Conservation (phyloP, 2,888 invertebrate genomes). For the Acanthococcus lagerstroemiae region DNA sequence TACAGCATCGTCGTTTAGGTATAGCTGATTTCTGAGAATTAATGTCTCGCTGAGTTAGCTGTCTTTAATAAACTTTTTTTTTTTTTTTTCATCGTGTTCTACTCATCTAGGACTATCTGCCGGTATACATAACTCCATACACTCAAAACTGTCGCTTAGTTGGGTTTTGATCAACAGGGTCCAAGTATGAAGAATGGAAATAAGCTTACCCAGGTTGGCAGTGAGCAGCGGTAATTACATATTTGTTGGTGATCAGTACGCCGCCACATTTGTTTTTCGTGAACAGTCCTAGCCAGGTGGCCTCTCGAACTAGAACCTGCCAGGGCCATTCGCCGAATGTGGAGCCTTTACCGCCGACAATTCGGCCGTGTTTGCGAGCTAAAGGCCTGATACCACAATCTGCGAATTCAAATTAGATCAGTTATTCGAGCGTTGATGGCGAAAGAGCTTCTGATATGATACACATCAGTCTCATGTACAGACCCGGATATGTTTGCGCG, state of each 20-base stretch:
- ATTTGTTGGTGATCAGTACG: slow-evolving; percentile 76
- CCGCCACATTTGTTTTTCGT: slow-evolving; percentile 93
- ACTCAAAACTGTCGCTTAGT: no score
- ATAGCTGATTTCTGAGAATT: background rate
- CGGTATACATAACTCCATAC: no score
- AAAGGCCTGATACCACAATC: slow-evolving; percentile 81
- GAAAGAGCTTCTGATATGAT: no score
- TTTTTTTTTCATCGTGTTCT: no score
- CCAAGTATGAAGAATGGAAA: no score
- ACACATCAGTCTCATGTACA: no score
- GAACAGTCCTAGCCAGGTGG: slow-evolving; percentile 86
- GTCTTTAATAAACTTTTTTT: no score
- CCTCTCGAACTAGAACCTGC: slow-evolving; percentile 84
- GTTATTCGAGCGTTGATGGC: background rate
- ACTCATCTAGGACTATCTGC: no score
- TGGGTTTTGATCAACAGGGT: no score
- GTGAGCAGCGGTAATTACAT: slow-evolving; percentile 86
- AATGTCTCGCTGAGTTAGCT: no score
- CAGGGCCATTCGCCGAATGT: slow-evolving; percentile 84
- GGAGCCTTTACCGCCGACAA: slow-evolving; percentile 81
- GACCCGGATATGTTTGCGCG: no score
- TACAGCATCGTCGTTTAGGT: no score
- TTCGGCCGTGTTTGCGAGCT: slow-evolving; percentile 55
- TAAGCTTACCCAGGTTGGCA: slow-evolving; percentile 85
- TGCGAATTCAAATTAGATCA: slow-evolving; percentile 41